These are phyloP conservation scores for Mastigias papua DNA, from an alignment of 30 jellyfish, hydroid and myxozoan genomes.

Conservation along the genomic window DNA sequence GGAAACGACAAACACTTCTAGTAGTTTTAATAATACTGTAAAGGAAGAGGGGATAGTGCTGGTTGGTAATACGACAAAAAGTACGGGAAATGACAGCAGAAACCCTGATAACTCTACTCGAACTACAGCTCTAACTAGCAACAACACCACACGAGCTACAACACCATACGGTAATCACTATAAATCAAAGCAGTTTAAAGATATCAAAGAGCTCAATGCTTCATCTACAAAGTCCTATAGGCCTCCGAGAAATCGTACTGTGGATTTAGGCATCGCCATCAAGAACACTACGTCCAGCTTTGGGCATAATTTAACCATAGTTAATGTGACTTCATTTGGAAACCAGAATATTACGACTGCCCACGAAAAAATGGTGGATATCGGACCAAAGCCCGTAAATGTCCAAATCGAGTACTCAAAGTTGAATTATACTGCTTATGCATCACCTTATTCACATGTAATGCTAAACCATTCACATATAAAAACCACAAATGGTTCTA, in stretches of 20 bases:
- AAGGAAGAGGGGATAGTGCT: background rate
- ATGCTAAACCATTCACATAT: constrained; percentile 9
- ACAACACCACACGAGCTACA: background rate
- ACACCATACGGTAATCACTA: background rate
- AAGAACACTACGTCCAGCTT: background rate
- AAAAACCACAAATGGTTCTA: constrained; percentile 47
- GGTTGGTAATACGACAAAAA: background rate
- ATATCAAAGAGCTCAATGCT: background rate
- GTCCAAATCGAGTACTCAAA: background rate
- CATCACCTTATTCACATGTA: background rate
- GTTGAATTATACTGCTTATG: background rate
- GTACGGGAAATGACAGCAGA: background rate
- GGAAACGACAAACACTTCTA: background rate
- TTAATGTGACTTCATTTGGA: background rate
- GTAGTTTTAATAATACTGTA: background rate
- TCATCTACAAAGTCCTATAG: background rate
- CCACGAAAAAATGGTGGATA: background rate
- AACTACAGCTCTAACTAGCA: background rate
- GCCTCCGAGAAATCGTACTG: background rate
- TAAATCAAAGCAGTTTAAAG: background rate
- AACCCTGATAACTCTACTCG: background rate
- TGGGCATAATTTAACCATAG: background rate
- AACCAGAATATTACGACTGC: background rate
- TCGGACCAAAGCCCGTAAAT: background rate
- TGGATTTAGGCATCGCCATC: background rate